phyloP scores from a whole-genome alignment of 2,888 invertebrate species.

The Scaptomyza parva region DNA sequence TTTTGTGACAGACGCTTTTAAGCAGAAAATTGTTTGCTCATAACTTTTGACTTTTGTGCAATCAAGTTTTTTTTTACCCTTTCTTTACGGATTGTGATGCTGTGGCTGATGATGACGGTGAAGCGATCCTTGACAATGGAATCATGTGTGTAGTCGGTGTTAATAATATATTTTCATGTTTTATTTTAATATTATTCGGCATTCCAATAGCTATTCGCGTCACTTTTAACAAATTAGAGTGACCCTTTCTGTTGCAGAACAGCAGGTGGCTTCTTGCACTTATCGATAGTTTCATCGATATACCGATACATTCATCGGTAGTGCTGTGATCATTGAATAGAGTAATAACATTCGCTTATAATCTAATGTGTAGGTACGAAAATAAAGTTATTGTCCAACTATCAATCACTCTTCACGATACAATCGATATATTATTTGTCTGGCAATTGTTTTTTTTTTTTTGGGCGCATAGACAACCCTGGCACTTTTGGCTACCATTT shows the following conservation, averaged over 20 bases:
- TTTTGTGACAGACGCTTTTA: slow-evolving; percentile 80
- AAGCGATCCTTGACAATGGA: background rate
- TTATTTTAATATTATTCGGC: background rate
- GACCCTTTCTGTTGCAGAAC: background rate
- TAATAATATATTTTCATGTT: background rate
- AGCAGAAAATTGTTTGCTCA: slow-evolving; percentile 80
- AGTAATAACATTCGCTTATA: background rate
- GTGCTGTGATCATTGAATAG: background rate
- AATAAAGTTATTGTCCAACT: background rate
- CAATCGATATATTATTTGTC: slow-evolving; percentile 18
- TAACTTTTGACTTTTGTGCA: slow-evolving; percentile 65
- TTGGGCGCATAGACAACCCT: slow-evolving; percentile 3
- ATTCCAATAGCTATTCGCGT: background rate
- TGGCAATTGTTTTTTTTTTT: slow-evolving; percentile 1
- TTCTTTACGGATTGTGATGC: background rate
- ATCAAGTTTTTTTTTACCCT: slow-evolving; percentile 6
- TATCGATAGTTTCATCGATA: background rate
- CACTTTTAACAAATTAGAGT: background rate
- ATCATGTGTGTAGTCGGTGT: background rate
- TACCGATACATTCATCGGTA: background rate
- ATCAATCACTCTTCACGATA: background rate
- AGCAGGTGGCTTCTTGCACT: background rate
- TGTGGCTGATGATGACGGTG: background rate
- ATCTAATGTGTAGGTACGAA: too few species aligned
- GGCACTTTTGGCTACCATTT: slow-evolving; percentile 25